A percentile compares a stretch with the other conserved stretches of the same genome.
Evolutionary conservation across 2,888 invertebrate species (phyloP).

Genomic region (Thera britannica): DNA sequence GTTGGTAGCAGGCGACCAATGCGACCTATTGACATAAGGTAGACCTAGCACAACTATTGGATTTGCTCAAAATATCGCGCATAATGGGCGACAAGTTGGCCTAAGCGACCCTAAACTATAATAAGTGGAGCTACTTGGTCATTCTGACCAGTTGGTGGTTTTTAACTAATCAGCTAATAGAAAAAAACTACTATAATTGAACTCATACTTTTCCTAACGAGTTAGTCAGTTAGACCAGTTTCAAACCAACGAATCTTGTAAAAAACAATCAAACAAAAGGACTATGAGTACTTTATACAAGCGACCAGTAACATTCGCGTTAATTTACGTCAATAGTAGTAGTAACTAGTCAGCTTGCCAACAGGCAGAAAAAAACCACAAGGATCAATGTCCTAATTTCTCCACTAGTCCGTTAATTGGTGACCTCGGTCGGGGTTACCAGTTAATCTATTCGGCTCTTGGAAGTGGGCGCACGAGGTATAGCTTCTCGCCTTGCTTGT

Average conservation of each 20-base stretch:
- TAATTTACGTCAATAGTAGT: too few species aligned
- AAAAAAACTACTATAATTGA: not conserved
- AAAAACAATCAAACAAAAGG: not conserved
- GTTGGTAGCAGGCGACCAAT: not conserved
- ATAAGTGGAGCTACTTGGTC: not conserved
- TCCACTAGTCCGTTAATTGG: not conserved
- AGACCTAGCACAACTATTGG: conserved; percentile 1
- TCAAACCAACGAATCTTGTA: not conserved
- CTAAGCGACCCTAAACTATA: not conserved
- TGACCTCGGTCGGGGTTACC: not conserved
- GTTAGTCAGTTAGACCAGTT: not conserved
- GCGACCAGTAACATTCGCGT: not conserved
- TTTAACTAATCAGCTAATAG: not conserved
- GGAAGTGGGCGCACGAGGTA: conserved; percentile 98
- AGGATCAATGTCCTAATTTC: too few species aligned
- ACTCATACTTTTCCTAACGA: not conserved
- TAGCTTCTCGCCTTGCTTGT: conserved; percentile 98
- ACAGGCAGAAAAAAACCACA: too few species aligned
- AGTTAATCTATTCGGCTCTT: conserved; percentile 52
- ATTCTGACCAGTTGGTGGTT: not conserved
- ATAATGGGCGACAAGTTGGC: not conserved
- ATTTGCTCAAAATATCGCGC: not conserved
- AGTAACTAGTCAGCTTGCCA: too few species aligned
- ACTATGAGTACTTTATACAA: not conserved
- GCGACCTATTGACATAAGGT: not conserved